Base-by-base conservation (phyloP, 2,888 invertebrate genomes). In the Thumatha senex region DNA sequence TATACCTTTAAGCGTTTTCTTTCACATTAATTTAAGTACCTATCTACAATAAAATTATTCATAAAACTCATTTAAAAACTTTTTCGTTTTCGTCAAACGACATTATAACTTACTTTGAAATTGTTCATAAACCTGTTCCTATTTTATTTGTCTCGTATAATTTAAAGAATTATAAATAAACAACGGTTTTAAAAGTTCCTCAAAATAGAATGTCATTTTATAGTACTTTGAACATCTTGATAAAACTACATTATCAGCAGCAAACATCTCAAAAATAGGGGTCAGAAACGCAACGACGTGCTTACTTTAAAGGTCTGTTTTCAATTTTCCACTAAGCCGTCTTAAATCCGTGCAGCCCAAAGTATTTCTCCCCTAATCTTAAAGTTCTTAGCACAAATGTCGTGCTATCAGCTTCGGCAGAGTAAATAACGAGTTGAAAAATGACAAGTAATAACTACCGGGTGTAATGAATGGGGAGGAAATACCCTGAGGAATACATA, bases 341-440 rank as follows among this genome's bases (percentile, higher is more conserved):
- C 70, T 70, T 66, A 83, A 87, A 88, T 82, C 87, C 79, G 50
- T 51, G 35, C 11, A 41, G 54, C 54, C 72, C 72, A 78, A 81
- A 81, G 84, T 80, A 80, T 78, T 80, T 76, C 81, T 76, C 80
- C 86, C 77, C 81, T 82, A 83, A 87, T 87, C 86, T 87, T 78
- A 77, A 84, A 84, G 74, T 72, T 75, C 74, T 83, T 82, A 78
- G 73, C 86, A 84, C 86, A 87, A 89, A 90, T 86, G 86, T 86
- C 88, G 79, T 73, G 88, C 82, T 90, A 90, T 91, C 89, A 86
- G 86, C 85, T 83, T 81, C 82, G 72, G 80, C 89, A 86, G 87
- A 88, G 89, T 90, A 90, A 91, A 90, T 90, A 91, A 90, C 89
- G 88, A 91, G 90, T 90, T 91, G 91, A 90, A 91, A 91, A 90